These are phyloP conservation scores for Ladona fulva DNA, from an alignment of 1,140 invertebrate species.

Conservation along the genomic window DNA sequence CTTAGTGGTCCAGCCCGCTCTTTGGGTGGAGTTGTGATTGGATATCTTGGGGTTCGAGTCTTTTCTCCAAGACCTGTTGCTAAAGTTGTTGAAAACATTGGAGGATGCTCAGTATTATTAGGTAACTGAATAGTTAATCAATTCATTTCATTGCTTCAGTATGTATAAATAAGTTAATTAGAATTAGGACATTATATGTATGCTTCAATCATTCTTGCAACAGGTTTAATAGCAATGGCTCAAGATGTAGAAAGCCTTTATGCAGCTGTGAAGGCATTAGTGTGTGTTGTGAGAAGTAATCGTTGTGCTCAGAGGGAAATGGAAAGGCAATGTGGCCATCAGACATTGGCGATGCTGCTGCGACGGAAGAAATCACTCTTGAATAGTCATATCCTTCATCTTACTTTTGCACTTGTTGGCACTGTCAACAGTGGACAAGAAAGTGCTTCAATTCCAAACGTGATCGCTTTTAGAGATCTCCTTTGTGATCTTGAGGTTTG, in stretches of 20 bases:
- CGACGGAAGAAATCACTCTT: slow-evolving; percentile 84
- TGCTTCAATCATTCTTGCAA: not conserved
- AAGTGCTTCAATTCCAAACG: slow-evolving; percentile 82
- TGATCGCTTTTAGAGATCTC: slow-evolving; percentile 88
- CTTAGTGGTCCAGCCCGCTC: slow-evolving; percentile 85
- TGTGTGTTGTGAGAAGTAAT: slow-evolving; percentile 93
- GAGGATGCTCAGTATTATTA: slow-evolving; percentile 85
- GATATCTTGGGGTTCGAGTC: slow-evolving; percentile 87
- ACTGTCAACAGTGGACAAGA: slow-evolving; percentile 85
- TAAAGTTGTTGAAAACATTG: slow-evolving; percentile 89
- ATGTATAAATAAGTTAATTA: not conserved
- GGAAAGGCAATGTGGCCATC: slow-evolving; percentile 73
- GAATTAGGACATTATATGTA: too few relatives aligned
- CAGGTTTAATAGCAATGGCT: slow-evolving; percentile 89
- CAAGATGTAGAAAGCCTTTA: slow-evolving; percentile 95
- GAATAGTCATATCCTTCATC: slow-evolving; percentile 93
- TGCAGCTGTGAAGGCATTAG: slow-evolving; percentile 93
- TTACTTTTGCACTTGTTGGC: slow-evolving; percentile 90
- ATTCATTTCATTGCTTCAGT: too few relatives aligned
- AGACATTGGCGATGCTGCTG: slow-evolving; percentile 90
- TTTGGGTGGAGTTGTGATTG: slow-evolving; percentile 92
- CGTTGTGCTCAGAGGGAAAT: slow-evolving; percentile 75
- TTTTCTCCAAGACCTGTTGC: slow-evolving; percentile 92
- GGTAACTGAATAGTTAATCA: slow-evolving; percentile 48
- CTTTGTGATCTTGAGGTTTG: slow-evolving; percentile 85